Percentiles rank a stretch among this genome's conserved stretches.
Conservation (phyloP, 2,888 invertebrate species). For the Teinopalpus imperialis region DNA sequence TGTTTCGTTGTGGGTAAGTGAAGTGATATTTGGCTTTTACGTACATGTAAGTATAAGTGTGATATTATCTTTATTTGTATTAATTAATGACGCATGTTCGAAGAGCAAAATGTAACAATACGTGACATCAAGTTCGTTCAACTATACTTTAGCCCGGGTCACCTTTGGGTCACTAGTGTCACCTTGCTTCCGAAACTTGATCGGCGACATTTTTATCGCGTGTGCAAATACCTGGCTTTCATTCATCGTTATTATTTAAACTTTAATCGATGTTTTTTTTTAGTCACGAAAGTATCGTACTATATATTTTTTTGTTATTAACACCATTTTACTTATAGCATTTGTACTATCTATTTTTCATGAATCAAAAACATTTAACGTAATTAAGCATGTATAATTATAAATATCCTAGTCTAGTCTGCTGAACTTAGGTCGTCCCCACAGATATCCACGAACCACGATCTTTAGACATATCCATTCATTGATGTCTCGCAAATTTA, state of each 20-base stretch:
- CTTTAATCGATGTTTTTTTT: conserved; percentile 10
- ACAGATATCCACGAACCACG: too few species aligned
- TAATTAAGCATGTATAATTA: too few species aligned
- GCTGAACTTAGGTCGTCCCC: too few species aligned
- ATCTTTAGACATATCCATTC: too few species aligned
- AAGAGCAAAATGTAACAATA: conserved; percentile 17
- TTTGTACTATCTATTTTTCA: too few species aligned
- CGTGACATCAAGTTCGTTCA: conserved; percentile 53
- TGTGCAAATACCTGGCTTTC: conserved; percentile 53
- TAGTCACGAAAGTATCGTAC: too few species aligned
- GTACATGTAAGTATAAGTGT: not conserved
- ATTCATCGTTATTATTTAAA: conserved; percentile 53
- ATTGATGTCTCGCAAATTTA: too few species aligned
- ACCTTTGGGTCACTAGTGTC: conserved; percentile 73
- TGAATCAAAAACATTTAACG: too few species aligned
- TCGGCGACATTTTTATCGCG: conserved; percentile 63
- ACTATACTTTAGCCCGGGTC: conserved; percentile 59
- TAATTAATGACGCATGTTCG: conserved; percentile 18
- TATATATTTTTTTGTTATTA: too few species aligned
- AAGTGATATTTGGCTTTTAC: conserved; percentile 8
- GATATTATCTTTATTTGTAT: conserved; percentile 4
- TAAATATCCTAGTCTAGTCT: too few species aligned
- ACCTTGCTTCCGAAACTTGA: conserved; percentile 75
- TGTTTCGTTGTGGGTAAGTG: too few species aligned
- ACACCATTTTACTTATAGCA: too few species aligned